Base-by-base conservation (phyloP, 2,797 vertebrate species). In the Lutjanus campechanus region DNA sequence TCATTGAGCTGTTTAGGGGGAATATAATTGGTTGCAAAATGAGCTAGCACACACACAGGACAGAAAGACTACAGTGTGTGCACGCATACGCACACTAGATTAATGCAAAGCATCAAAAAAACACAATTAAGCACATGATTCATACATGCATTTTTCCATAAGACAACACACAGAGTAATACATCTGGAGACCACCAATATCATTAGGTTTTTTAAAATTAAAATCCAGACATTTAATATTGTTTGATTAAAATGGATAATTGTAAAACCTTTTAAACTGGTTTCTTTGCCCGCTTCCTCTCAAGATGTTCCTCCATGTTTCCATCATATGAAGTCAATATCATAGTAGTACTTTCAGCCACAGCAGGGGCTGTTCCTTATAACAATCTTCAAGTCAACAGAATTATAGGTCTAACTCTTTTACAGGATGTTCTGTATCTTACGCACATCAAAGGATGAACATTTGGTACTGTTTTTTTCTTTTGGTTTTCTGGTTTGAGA, bases 1-100 rank as follows among this genome's bases (percentile, higher is more conserved):
- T 90, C 87, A 89, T 82, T 90, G 88, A 86, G 73, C 84, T 89
- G 83, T 83, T 85, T 84, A 82, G 79, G 69, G 64, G 50, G 54
- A 72, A 80, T 89, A 86, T 89, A 89, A 91, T 90, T 91, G 85
- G 78, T 85, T 87, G 76, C 88, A 79, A 81, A 91, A 89, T 83
- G 80, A 91, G 73, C 67, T 64, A 68, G 69, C 60, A 78, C 47
- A 58, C 85, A 83, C 88, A 85, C 68, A 79, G 55, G 62, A 79
- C 66, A 79, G 49, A 61, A 25, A 77, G 25, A 77, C 49, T 66
- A 65, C 36, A n/a, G 17, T n/a, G 17, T n/a, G 25, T 51, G 17
- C 63, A 47, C 58, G 81, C 56, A 74, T 40, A 46, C 46, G 71
- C 25, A 77, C 60, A 67, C 61, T 63, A 13, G 69, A 56, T 67